Base-by-base conservation (phyloP, 2,113 vertebrate species). In the Cryptotis parvus region DNA sequence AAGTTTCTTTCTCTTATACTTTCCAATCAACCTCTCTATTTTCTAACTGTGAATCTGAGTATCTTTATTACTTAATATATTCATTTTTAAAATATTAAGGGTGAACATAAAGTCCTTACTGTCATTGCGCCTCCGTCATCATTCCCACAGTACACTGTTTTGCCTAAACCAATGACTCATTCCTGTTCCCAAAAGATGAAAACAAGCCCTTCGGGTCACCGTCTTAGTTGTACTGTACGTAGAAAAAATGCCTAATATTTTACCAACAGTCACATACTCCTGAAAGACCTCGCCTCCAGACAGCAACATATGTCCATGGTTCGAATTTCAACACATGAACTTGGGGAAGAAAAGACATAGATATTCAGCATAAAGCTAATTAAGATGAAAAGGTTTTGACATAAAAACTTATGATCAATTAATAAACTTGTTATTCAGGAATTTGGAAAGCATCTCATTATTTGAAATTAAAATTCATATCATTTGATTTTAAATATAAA, bases 401-500 rank as follows among this genome's bases (percentile, higher is more conserved):
- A 65, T 41, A 79, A 39, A 92, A 55, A 69, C n/a, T 65, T 16
- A 15, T 63, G 29, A 69, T 85, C n/a, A 69, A 39, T 77, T 87
- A 84, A 77, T 24, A 74, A 75, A 61, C 9, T 72, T 49, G 5
- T 43, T 73, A 81, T 87, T 73, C 10, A 45, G 12, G 7, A 26
- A 31, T 74, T 10, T 43, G 68, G 14, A 58, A 31, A 45, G 33
- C n/a, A 75, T 61, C 29, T 91, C 15, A 89, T 58, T 58, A 58
- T 85, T 89, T 95, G 41, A 81, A 85, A 95, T 77, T 70, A 65
- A 88, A 91, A 73, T 61, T 24, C 3, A 39, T 24, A 43, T 70
- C 1, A 80, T 87, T 79, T 83, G 72, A 89, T 55, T 41, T 63
- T 77, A 89, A 78, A 66, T 77, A 61, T 26, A 84, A 81, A 66